These are phyloP conservation scores for Pterophyllum scalare DNA, from an alignment of 2,113 vertebrate genomes.

Conservation along the genomic window DNA sequence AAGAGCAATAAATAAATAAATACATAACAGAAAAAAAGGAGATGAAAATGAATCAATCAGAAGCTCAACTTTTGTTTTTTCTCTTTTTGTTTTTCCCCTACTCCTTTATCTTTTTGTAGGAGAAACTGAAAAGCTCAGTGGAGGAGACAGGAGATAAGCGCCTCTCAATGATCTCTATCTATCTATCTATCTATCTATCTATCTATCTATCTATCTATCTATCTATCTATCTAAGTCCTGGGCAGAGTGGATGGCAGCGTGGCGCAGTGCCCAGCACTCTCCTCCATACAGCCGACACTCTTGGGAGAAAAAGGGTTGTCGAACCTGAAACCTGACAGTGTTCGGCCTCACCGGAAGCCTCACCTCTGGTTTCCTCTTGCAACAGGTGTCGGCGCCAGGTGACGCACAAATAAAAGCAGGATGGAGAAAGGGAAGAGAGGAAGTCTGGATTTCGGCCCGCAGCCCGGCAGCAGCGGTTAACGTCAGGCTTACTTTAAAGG, in stretches of 20 bases:
- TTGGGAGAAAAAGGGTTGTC: slow-evolving; percentile 9
- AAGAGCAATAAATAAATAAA: neutral
- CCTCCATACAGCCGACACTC: slow-evolving; percentile 29
- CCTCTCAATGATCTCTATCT: neutral
- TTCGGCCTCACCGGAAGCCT: slow-evolving; percentile 51
- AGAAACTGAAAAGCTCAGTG: neutral
- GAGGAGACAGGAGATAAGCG: neutral
- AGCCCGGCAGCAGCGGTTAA: neutral
- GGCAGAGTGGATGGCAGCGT: neutral
- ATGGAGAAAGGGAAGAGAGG: slow-evolving; percentile 27
- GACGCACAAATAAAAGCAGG: slow-evolving; percentile 23
- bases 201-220: too few species aligned
- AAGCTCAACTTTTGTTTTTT: neutral
- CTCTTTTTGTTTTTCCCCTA: too few species aligned
- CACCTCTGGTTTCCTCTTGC: slow-evolving; percentile 68
- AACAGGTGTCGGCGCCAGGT: slow-evolving; percentile 62
- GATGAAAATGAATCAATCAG: slow-evolving; percentile 50
- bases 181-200: too few species aligned
- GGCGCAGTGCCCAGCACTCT: slow-evolving; percentile 18
- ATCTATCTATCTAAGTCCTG: too few species aligned
- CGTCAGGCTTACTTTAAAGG: neutral
- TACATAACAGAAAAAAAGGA: neutral
- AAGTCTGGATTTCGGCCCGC: slow-evolving; percentile 21
- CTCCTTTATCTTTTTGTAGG: slow-evolving; percentile 11
- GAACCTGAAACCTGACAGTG: slow-evolving; percentile 53